Evolutionary conservation across 2,797 vertebrate genomes (phyloP).

Genomic region (Petrocephalus sullivani): DNA sequence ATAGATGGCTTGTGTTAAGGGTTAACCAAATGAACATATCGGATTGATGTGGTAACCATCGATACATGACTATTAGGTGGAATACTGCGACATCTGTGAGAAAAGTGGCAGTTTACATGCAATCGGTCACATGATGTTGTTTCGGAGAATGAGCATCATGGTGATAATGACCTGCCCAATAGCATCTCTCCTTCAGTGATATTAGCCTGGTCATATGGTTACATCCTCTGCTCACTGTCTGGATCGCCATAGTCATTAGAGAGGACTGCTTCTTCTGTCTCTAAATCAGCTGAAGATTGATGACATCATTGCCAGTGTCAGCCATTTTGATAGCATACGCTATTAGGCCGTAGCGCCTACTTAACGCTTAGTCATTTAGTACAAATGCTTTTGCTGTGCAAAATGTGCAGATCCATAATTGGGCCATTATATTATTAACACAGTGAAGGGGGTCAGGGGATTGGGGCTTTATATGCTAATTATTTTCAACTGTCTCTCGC

Average conservation of each 20-base stretch:
- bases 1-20: background rate
- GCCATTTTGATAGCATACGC: background rate
- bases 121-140: background rate
- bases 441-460: background rate
- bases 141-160: background rate
- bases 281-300: background rate
- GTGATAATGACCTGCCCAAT: background rate
- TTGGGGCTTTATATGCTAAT: background rate
- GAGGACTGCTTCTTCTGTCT: background rate
- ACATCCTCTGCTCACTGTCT: background rate
- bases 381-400: background rate
- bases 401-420: background rate
- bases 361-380: background rate
- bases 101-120: background rate
- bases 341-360: background rate
- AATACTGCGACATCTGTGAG: background rate
- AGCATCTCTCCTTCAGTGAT: background rate
- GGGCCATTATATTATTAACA: conserved; percentile 4
- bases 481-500: background rate
- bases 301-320: background rate
- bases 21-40: background rate
- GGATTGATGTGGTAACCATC: background rate
- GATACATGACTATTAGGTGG: background rate
- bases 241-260: background rate
- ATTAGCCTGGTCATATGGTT: no score